phyloP scores from a whole-genome alignment of 2,797 vertebrate genomes.

The Pseudotriccus pelzelni region DNA sequence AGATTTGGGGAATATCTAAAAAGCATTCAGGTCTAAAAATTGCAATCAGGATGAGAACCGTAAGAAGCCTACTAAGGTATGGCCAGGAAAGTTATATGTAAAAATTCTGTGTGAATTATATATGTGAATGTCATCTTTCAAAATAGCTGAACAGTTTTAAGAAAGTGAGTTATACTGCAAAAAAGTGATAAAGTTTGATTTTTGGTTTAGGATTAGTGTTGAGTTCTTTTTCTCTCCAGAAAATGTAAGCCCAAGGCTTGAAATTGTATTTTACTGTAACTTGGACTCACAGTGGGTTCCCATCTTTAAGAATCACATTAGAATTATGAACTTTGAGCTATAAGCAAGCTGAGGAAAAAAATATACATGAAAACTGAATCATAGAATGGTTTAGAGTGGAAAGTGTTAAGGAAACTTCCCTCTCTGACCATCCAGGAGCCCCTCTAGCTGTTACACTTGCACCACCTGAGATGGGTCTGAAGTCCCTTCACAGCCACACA shows the following conservation, averaged over 20 bases:
- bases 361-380: background rate
- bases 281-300: background rate
- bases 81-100: slow-evolving; percentile 6
- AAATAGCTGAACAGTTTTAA: slow-evolving; percentile 34
- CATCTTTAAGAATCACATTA: background rate
- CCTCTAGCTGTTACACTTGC: too few species aligned
- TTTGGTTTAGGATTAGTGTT: background rate
- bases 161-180: background rate
- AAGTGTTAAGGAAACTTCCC: background rate
- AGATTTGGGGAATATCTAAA: slow-evolving; percentile 45
- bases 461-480: accelerated
- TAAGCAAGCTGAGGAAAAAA: background rate
- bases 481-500: background rate
- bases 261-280: background rate
- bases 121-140: background rate
- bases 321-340: background rate
- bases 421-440: background rate
- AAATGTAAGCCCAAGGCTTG: background rate
- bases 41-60: slow-evolving; percentile 55
- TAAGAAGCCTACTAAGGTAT: background rate
- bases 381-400: background rate
- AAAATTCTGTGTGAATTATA: slow-evolving; percentile 26
- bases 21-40: slow-evolving; percentile 62
- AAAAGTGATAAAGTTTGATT: background rate
- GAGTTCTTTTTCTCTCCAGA: background rate